phyloP scores from a whole-genome alignment of 2,888 invertebrate genomes.

The Heliconius cydno region DNA sequence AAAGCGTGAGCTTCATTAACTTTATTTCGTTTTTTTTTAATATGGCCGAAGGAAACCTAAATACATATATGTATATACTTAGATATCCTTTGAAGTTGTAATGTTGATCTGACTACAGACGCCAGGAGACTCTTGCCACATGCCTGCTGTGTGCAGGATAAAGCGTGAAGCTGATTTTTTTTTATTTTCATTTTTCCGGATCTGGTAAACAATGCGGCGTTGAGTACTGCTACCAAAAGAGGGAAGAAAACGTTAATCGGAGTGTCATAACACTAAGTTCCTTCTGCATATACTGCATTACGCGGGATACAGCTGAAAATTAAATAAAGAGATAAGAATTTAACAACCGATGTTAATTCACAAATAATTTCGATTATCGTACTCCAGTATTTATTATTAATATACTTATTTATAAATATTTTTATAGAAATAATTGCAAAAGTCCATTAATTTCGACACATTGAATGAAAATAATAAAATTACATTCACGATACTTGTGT shows the following conservation, averaged over 20 bases:
- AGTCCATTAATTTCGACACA: neutral
- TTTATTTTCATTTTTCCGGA: no score
- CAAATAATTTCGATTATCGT: neutral
- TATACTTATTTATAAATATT: neutral
- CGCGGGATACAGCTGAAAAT: no score
- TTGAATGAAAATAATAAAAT: neutral
- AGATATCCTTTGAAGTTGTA: neutral
- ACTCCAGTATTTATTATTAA: neutral
- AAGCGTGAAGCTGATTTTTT: no score
- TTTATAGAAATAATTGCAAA: neutral
- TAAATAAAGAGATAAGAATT: neutral
- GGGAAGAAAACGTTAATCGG: no score
- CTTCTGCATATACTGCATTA: neutral
- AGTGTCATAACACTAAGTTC: neutral
- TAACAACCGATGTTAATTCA: neutral
- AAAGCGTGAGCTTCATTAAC: constrained; percentile 22
- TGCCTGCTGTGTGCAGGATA: no score
- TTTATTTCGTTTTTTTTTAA: constrained; percentile 4
- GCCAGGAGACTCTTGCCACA: no score
- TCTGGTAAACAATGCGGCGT: no score
- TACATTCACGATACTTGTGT: neutral
- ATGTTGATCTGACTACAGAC: no score
- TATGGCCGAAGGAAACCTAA: neutral
- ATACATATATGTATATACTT: neutral
- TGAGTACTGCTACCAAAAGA: no score